Base-by-base conservation (phyloP, 2,888 invertebrate species). In the Caenorhabditis wallacei region DNA sequence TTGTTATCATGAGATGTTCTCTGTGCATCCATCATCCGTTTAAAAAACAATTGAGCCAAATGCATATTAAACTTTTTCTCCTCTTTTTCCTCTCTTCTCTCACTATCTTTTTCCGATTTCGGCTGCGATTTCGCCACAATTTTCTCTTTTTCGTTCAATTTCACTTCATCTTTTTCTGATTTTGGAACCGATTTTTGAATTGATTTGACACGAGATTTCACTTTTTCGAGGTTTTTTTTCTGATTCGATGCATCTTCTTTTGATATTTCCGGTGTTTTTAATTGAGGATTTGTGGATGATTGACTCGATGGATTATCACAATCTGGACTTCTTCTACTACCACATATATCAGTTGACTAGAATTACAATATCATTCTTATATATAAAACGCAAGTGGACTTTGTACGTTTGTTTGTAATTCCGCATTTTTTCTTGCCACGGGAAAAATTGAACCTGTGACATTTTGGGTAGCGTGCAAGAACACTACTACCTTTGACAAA, bases 31-130 rank as follows among this genome's bases (percentile, higher is more conserved):
- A 40, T 22, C 53, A 53, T 35, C 20, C 66, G 5, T 11, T 53
- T 66, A 35, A 66, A 66, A 40, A 66, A 66, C 53, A 53, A 22
- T 20, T 53, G 53, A 16, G 66, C 66, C 66, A 66, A 35, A 5
- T 53, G 48, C 66, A 66, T 66, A 53, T 66, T 51, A 37, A 53
- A 66, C 2, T 66, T 66, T 8, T n/a, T 35, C 13, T 51, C 24
- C 22, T 64, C 20, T 1, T 40, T n/a, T 13, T 26, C 10, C 16
- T 1, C 1, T 54, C 24, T 20, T 11, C 13, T 48, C 20, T 30
- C 30, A 3, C 4, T 5, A 8, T 35, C 30, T 57, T 57, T 57
- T 18, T 57, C 57, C 40, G 53, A 22, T 37, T 30, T 30, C 30
- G 30, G 30, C 30, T 30, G 30, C 30, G 30, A 30, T 40, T 40